Base-by-base conservation (phyloP, 2,888 invertebrate species). In the Tineola bisselliella region DNA sequence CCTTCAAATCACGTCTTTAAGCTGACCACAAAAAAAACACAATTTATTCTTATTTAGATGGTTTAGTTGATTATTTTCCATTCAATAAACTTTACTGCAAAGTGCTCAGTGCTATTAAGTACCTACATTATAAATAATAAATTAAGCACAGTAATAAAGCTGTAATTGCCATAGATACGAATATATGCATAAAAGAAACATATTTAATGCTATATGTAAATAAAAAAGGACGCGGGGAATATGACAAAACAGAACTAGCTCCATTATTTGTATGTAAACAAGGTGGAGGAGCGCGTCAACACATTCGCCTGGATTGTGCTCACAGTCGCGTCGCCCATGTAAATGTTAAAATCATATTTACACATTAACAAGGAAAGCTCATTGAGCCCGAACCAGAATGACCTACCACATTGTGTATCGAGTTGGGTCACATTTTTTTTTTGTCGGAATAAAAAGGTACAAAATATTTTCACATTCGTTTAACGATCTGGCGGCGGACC, bases 391-490 rank as follows among this genome's bases (percentile, higher is more conserved):
- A 44, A 56, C 25, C 31, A 54, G 66, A 67, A 68, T 77, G 74
- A 79, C 79, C 79, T 76, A 78, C 79, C 79, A 76, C 78, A 76
- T 74, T 73, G 76, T 71, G 68, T 72, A 70, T 69, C 66, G 66
- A 72, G 72, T 73, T 73, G 71, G 71, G 70, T 71, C 70, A 73
- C 68, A 68, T 68, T 71, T 73, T 68, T 71, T 73, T 71, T 73
- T 54, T 38, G 25, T 54, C 54, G 12, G 31, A 58, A 58, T 58
- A 58, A 58, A 58, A 58, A 58, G 58, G 58, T 69, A 77, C 77
- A 76, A 79, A 83, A 84, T 84, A 80, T 82, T 80, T 82, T 73
- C 80, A 82, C 83, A 81, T 81, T 79, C 77, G 74, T 81, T 86
- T 84, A 86, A 86, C 81, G 83, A 84, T 76, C 77, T 70, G 74